These are phyloP conservation scores for Calliphora vicina DNA, from an alignment of 1,140 invertebrate genomes.

Conservation along the genomic window DNA sequence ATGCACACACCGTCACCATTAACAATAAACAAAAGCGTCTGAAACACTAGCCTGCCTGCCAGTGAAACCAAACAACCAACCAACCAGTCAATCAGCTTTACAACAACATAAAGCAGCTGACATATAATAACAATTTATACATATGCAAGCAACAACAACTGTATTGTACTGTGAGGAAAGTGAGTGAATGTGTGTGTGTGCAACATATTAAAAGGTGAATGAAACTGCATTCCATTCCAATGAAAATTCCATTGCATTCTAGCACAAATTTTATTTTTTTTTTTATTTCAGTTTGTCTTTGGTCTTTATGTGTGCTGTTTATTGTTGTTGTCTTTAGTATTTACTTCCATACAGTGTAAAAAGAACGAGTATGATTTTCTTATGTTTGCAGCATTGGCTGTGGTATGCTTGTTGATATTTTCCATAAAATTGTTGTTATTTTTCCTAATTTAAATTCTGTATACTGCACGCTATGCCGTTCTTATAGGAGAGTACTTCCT, in stretches of 20 bases:
- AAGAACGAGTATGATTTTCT: neutral
- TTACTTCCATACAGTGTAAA: neutral
- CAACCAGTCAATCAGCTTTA: neutral
- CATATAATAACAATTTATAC: slow-evolving; percentile 35
- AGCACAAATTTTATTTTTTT: slow-evolving; percentile 29
- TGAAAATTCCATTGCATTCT: slow-evolving; percentile 34
- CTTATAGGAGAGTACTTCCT: neutral
- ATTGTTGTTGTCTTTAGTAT: neutral
- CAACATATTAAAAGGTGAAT: slow-evolving; percentile 37
- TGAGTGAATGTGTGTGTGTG: neutral
- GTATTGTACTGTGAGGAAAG: neutral
- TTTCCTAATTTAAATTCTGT: no score
- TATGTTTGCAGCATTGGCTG: neutral
- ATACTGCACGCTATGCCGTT: no score
- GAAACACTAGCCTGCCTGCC: neutral
- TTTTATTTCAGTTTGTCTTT: neutral
- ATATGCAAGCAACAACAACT: neutral
- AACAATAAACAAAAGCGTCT: neutral
- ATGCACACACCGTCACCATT: neutral
- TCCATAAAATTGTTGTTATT: no score
- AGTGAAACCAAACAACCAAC: neutral
- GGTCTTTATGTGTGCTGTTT: neutral
- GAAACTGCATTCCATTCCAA: slow-evolving; percentile 39
- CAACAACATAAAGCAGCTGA: slow-evolving; percentile 26
- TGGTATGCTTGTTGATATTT: no score